Conservation (phyloP, 1,140 invertebrate species). For the Drosophila baimaii region DNA sequence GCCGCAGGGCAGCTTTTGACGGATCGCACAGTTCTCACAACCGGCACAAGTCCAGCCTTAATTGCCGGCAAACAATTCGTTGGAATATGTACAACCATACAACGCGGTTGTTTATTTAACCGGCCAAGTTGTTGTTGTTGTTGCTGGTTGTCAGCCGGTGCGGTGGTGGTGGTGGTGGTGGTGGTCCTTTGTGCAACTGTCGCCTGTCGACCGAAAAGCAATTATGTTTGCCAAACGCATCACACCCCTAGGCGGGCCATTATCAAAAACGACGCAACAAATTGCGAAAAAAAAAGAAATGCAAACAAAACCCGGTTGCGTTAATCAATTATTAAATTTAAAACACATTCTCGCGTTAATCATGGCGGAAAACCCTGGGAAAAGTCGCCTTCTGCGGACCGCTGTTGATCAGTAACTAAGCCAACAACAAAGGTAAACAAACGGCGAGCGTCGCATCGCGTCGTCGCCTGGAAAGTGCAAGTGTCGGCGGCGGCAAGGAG, state of each 20-base stretch:
- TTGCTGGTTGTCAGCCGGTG: constrained; percentile 22
- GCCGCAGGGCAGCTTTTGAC: constrained; percentile 39
- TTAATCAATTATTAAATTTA: constrained; percentile 67
- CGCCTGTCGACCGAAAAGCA: constrained; percentile 38
- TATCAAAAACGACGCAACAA: constrained; percentile 10
- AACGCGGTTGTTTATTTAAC: constrained; percentile 42
- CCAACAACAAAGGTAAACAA: constrained; percentile 61
- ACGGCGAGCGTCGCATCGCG: constrained; percentile 3
- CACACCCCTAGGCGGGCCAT: constrained; percentile 19
- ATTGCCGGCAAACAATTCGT: constrained; percentile 65
- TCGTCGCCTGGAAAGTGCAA: constrained; percentile 75
- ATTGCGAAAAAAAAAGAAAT: constrained; percentile 7
- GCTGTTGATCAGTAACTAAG: constrained; percentile 74
- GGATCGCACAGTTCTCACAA: constrained; percentile 49
- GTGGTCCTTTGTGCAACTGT: constrained; percentile 21
- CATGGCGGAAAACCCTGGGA: constrained; percentile 22
- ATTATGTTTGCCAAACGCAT: constrained; percentile 49
- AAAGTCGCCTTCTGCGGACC: constrained; percentile 5
- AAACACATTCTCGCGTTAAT: constrained; percentile 68
- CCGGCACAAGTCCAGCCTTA: constrained; percentile 29
- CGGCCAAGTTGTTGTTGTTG: constrained; percentile 8
- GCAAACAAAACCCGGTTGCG: constrained; percentile 10
- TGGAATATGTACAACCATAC: constrained; percentile 2
- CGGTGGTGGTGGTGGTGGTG: no score
- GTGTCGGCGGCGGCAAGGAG: constrained; percentile 24